These are phyloP conservation scores for Mormyrus proboscirostris DNA, from an alignment of 2,797 vertebrate genomes.

Conservation along the genomic window DNA sequence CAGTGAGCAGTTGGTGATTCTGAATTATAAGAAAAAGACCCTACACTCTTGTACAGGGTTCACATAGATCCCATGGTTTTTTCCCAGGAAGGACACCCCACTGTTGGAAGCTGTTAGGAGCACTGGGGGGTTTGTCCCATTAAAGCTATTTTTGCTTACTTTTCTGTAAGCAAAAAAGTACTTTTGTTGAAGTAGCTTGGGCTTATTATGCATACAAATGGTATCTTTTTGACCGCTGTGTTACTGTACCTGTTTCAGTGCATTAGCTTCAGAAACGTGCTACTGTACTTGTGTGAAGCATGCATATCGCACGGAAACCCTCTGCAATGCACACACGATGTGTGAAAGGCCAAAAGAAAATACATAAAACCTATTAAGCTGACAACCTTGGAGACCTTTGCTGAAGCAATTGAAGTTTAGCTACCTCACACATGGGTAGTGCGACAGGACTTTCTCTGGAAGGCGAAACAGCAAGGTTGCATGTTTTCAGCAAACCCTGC, in stretches of 20 bases:
- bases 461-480: not conserved
- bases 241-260: not conserved
- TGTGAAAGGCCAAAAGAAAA: not conserved
- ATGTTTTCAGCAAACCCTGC: not conserved
- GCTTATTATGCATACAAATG: not conserved
- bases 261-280: not conserved
- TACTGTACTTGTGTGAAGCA: not conserved
- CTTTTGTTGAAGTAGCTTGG: not conserved
- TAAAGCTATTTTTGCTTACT: not conserved
- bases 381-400: not conserved
- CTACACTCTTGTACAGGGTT: not conserved
- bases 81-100: not conserved
- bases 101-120: not conserved
- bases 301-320: not conserved
- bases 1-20: not conserved
- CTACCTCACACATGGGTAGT: not conserved
- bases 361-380: not conserved
- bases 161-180: constrained; percentile 4
- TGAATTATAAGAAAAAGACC: not conserved
- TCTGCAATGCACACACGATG: not conserved
- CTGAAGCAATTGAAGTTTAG: not conserved
- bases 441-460: not conserved
- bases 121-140: not conserved
- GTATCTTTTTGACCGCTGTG: not conserved
- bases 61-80: not conserved